Conservation (phyloP, 2,113 vertebrate species). For the pig (Sus scrofa) region DNA sequence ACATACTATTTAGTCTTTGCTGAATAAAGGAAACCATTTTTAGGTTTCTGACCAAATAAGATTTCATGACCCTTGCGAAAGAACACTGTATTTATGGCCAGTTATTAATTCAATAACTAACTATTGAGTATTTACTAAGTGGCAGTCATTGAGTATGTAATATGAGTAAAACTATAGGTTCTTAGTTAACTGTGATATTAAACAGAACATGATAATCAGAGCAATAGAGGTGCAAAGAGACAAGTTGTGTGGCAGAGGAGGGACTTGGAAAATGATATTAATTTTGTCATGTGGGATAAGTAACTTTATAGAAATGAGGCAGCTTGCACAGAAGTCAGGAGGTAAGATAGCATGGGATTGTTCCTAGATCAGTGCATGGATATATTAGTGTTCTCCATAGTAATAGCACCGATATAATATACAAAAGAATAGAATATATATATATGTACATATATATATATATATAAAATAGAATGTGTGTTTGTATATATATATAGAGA, state of each 20-base stretch:
- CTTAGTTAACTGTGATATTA: slow-evolving; percentile 3
- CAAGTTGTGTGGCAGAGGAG: neutral
- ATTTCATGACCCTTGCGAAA: slow-evolving; percentile 15
- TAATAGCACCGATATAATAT: too few relatives aligned
- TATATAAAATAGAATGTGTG: too few relatives aligned
- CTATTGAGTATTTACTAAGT: neutral
- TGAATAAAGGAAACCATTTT: neutral
- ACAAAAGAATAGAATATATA: neutral
- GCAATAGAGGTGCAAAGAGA: slow-evolving; percentile 5
- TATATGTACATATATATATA: neutral
- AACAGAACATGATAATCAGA: neutral
- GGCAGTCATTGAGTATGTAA: neutral
- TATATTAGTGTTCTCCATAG: neutral
- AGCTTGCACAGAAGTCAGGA: neutral
- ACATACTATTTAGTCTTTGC: slow-evolving; percentile 16
- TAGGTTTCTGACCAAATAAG: neutral
- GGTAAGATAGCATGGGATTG: neutral
- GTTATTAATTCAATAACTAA: neutral
- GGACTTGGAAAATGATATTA: neutral
- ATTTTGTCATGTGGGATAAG: neutral
- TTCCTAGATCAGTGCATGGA: neutral
- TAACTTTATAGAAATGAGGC: slow-evolving; percentile 10
- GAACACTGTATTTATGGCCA: neutral
- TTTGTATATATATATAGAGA: too few relatives aligned
- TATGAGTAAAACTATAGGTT: neutral